phyloP scores from a whole-genome alignment of 2,888 invertebrate genomes.

The Pristionchus entomophagus region DNA sequence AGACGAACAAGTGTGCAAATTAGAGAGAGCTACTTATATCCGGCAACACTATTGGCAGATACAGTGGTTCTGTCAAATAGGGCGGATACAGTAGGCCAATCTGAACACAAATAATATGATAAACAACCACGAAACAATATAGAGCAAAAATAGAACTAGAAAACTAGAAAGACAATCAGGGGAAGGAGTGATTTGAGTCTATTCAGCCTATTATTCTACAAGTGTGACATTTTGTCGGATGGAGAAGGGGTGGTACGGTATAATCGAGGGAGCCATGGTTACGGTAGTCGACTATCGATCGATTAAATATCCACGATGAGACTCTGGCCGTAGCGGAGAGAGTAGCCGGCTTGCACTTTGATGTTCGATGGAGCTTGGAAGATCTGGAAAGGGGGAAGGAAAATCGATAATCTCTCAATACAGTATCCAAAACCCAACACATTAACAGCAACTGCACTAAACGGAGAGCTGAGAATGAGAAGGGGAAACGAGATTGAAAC shows the following conservation, averaged over 20 bases:
- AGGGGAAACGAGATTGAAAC: no score
- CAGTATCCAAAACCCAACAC: no score
- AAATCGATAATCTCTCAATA: no score
- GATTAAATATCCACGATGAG: constrained; percentile 65
- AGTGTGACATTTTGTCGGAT: background rate
- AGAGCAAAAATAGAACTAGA: background rate
- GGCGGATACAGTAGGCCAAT: no score
- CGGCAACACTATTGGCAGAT: no score
- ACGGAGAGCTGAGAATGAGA: no score
- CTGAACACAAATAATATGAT: no score
- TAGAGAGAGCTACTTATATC: no score
- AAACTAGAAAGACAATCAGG: background rate
- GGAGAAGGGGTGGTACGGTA: background rate
- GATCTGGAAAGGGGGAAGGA: constrained; percentile 79
- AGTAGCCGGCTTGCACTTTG: constrained; percentile 81
- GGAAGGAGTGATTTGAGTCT: background rate
- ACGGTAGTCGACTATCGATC: constrained; percentile 1
- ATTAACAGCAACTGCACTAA: no score
- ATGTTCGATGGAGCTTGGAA: constrained; percentile 95
- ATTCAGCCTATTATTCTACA: background rate
- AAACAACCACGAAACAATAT: background rate
- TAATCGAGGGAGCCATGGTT: background rate
- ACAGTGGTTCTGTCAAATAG: no score
- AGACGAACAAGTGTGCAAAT: no score
- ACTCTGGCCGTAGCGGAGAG: constrained; percentile 78